Evolutionary conservation across 2,797 vertebrate species (phyloP).

Genomic region (Tamandua tetradactyla): DNA sequence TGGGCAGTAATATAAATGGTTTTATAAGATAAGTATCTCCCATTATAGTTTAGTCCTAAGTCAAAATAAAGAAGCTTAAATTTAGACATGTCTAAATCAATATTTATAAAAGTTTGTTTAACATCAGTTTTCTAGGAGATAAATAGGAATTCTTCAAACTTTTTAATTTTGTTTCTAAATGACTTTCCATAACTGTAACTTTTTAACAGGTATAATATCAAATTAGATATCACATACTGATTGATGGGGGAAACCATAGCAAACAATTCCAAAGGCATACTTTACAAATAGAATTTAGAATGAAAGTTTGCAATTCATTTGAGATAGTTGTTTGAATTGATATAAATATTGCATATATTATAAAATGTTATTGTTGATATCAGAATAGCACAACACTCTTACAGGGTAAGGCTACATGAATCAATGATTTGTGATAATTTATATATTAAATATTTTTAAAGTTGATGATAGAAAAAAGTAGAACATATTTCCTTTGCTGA

Average conservation of each 20-base stretch:
- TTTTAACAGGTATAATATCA: not conserved
- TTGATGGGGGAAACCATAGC: not conserved
- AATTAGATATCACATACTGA: not conserved
- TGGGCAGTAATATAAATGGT: not conserved
- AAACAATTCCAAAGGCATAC: not conserved
- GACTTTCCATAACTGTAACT: not conserved
- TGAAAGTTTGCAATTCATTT: not conserved
- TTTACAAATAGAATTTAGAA: not conserved
- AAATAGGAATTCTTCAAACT: not conserved
- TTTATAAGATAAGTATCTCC: not conserved
- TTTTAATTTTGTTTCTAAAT: not conserved
- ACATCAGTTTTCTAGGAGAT: not conserved
- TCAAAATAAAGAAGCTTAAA: slow-evolving; percentile 3
- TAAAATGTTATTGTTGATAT: not conserved
- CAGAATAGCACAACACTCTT: not conserved
- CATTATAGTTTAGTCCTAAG: not conserved
- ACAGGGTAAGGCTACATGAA: not conserved
- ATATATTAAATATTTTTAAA: not conserved
- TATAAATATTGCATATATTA: not conserved
- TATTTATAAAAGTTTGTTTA: slow-evolving; percentile 14
- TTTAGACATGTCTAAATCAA: slow-evolving; percentile 7
- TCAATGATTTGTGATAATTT: not conserved
- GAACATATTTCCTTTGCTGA: not conserved
- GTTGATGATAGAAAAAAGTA: not conserved
- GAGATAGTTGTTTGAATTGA: not conserved